phyloP scores from a whole-genome alignment of 2,113 vertebrate species.

The Ploceus nigricollis region DNA sequence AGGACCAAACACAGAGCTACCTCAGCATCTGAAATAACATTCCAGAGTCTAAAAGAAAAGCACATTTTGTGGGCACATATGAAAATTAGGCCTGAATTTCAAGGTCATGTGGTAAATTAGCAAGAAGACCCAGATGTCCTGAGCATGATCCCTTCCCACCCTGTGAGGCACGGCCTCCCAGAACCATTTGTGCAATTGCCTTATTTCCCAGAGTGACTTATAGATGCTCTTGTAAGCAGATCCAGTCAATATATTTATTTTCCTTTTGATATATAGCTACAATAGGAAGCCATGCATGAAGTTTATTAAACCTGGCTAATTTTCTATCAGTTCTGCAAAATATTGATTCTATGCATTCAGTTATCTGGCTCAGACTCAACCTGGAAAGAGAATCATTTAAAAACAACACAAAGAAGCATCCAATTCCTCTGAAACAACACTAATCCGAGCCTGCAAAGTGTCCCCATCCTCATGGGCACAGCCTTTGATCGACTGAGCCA shows the following conservation, averaged over 20 bases:
- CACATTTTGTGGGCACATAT: not conserved
- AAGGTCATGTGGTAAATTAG: not conserved
- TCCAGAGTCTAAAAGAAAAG: not conserved
- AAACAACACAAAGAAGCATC: not conserved
- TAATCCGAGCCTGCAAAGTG: not conserved
- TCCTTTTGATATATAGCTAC: constrained; percentile 48
- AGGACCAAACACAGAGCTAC: not conserved
- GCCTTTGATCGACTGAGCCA: constrained; percentile 32
- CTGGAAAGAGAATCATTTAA: not conserved
- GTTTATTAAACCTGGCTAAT: constrained; percentile 66
- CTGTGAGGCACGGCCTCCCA: not conserved
- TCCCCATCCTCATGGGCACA: not conserved
- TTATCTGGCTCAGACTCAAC: constrained; percentile 12
- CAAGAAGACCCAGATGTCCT: not conserved
- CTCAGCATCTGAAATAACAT: not conserved
- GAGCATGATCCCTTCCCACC: not conserved
- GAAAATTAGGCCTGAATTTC: not conserved
- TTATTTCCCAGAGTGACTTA: constrained; percentile 43
- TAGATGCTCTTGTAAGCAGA: constrained; percentile 32
- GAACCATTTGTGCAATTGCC: not conserved
- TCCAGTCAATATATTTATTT: constrained; percentile 62
- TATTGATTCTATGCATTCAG: constrained; percentile 29
- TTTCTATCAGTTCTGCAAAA: constrained; percentile 59
- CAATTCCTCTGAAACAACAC: constrained; percentile 1
- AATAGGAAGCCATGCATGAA: constrained; percentile 55